Percentiles rank a stretch among this genome's conserved stretches.
Evolutionary conservation across 2,797 vertebrate genomes (phyloP).

Genomic region (Danio albolineatus): DNA sequence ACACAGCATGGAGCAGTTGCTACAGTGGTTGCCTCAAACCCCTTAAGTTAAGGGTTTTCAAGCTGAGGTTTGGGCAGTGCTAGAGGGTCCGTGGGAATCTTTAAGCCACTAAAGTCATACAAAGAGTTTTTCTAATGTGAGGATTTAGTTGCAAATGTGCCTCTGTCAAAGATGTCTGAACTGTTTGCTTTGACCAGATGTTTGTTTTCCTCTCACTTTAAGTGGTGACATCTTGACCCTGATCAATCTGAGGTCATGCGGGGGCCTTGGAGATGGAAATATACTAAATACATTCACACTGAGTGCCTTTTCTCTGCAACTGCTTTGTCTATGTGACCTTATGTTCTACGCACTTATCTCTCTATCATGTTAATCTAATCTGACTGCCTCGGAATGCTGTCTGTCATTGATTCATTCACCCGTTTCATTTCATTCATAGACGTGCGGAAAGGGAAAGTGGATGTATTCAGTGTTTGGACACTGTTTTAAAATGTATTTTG

Average conservation of each 20-base stretch:
- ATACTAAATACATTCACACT: conserved; percentile 28
- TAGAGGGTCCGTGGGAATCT: too few relatives aligned
- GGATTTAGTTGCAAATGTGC: background rate
- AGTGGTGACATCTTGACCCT: background rate
- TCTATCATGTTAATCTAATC: conserved; percentile 16
- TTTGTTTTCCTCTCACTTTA: background rate
- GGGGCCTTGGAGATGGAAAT: conserved; percentile 36
- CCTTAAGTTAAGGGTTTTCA: too few relatives aligned
- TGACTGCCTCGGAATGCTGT: background rate
- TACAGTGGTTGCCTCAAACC: too few relatives aligned
- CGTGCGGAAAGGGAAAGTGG: background rate
- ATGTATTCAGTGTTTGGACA: background rate
- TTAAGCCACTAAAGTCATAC: too few relatives aligned
- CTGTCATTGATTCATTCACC: background rate
- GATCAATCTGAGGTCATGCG: conserved; percentile 6
- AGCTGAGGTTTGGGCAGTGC: too few relatives aligned
- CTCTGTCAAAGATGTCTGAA: background rate
- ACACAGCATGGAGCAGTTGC: too few relatives aligned
- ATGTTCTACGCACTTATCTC: background rate
- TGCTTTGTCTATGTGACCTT: conserved; percentile 13
- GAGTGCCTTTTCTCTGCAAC: background rate
- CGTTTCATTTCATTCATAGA: background rate
- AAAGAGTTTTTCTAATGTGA: background rate
- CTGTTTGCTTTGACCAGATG: conserved; percentile 3
- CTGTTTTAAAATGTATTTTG: background rate